phyloP scores from a whole-genome alignment of 2,113 vertebrate genomes.

The Nycticorax nycticorax region DNA sequence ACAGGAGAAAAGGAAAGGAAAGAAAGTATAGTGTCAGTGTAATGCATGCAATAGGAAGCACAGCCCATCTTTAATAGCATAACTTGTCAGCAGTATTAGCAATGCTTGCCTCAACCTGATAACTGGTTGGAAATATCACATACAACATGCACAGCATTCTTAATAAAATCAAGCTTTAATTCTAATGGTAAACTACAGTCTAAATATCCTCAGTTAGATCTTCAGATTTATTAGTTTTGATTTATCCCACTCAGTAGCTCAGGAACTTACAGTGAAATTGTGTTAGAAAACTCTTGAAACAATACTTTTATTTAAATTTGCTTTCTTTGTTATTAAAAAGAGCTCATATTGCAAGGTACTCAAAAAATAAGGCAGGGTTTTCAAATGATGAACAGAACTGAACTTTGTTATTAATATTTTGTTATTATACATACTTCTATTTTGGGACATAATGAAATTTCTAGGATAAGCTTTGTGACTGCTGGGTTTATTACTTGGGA shows the following conservation, averaged over 20 bases:
- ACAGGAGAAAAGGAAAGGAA: conserved; percentile 88
- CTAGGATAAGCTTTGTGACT: not conserved
- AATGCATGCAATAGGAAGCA: conserved; percentile 82
- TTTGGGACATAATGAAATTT: not conserved
- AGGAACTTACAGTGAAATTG: not conserved
- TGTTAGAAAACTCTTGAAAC: not conserved
- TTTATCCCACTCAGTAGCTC: not conserved
- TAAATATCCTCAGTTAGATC: conserved; percentile 29
- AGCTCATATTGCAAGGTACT: not conserved
- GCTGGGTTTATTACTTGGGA: not conserved
- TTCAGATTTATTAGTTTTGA: conserved; percentile 53
- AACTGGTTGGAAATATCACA: conserved; percentile 62
- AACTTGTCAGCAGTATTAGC: conserved; percentile 74
- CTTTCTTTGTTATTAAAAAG: not conserved
- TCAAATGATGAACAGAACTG: not conserved
- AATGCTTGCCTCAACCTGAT: conserved; percentile 66
- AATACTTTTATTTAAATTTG: not conserved
- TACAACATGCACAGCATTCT: conserved; percentile 71
- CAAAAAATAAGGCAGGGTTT: not conserved
- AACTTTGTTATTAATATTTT: not conserved
- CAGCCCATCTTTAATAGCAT: conserved; percentile 67
- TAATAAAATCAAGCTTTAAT: conserved; percentile 62
- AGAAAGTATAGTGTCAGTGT: conserved; percentile 86
- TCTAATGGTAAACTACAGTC: conserved; percentile 10
- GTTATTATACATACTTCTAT: not conserved